phyloP scores from a whole-genome alignment of 2,113 vertebrate genomes.

The Chaetorhynchus papuensis region DNA sequence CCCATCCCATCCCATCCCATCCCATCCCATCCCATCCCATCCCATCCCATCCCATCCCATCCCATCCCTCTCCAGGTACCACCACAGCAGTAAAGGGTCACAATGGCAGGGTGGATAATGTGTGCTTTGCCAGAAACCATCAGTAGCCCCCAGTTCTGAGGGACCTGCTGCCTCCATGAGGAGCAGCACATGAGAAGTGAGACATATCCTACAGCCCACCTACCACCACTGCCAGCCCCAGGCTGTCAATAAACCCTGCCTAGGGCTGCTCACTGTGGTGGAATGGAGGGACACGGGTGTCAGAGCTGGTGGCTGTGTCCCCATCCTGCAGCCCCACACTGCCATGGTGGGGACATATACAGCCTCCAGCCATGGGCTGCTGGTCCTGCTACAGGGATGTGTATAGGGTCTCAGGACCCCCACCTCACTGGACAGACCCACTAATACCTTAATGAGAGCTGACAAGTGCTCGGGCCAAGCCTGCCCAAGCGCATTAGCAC shows the following conservation, averaged over 20 bases:
- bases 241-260: background rate
- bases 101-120: fast-evolving
- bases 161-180: background rate
- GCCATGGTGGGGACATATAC: background rate
- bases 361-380: background rate
- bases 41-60: fast-evolving
- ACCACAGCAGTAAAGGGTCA: background rate
- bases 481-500: background rate
- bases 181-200: background rate
- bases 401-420: background rate
- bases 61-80: too few relatives aligned
- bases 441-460: slow-evolving; percentile 35
- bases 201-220: background rate
- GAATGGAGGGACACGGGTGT: background rate
- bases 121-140: fast-evolving
- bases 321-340: background rate
- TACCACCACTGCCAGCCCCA: background rate
- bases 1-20: background rate
- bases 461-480: background rate
- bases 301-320: too few relatives aligned
- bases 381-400: background rate
- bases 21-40: background rate
- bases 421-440: fast-evolving
- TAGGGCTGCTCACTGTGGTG: background rate
- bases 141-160: background rate